Evolutionary conservation across 2,113 vertebrate species (phyloP).

Genomic region (Haemorhous mexicanus): DNA sequence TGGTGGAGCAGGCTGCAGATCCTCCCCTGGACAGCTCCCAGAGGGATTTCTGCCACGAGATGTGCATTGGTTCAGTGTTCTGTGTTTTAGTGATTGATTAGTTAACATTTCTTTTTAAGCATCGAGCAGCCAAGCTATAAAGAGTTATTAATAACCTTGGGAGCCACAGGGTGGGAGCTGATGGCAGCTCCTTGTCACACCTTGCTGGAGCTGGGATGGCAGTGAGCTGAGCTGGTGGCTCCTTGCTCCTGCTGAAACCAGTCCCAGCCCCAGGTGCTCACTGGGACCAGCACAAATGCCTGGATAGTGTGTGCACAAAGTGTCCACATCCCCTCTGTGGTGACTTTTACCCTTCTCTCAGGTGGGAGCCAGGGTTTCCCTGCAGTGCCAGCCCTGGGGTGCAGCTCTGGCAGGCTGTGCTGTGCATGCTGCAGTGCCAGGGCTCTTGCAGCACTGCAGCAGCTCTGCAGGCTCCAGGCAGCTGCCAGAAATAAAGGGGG

Average conservation of each 20-base stretch:
- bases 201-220: neutral
- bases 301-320: fast-evolving
- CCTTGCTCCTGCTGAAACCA: neutral
- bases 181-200: neutral
- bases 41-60: neutral
- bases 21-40: neutral
- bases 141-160: neutral
- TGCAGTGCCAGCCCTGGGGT: neutral
- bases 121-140: neutral
- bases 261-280: neutral
- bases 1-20: neutral
- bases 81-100: neutral
- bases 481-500: neutral
- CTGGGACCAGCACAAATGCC: neutral
- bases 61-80: neutral
- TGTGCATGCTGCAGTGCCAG: neutral
- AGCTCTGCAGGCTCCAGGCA: constrained; percentile 6
- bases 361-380: neutral
- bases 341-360: neutral
- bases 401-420: neutral
- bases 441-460: neutral
- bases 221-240: neutral
- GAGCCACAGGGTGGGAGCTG: neutral
- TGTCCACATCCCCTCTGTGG: neutral
- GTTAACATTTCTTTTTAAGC: neutral